phyloP scores from a whole-genome alignment of 2,888 invertebrate genomes.

The Xanthorhoe designata region DNA sequence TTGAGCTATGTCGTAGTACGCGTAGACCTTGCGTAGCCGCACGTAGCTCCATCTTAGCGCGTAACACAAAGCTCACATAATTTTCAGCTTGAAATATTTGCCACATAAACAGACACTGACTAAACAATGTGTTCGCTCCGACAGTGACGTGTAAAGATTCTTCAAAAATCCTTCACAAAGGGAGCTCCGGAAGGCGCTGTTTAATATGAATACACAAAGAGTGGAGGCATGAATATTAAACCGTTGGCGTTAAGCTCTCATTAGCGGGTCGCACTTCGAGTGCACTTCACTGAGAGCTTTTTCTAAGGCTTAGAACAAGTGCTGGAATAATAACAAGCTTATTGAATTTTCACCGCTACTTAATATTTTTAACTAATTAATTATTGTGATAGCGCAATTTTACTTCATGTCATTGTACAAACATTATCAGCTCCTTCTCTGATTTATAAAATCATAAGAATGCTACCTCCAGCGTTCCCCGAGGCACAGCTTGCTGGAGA shows the following conservation, averaged over 20 bases:
- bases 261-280: background rate
- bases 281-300: background rate
- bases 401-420: too few species aligned
- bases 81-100: background rate
- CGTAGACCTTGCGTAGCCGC: too few species aligned
- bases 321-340: background rate
- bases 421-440: too few species aligned
- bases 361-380: too few species aligned
- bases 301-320: background rate
- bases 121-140: background rate
- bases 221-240: constrained; percentile 17
- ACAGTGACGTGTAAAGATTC: constrained; percentile 1
- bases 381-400: too few species aligned
- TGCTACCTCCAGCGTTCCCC: too few species aligned
- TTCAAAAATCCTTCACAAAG: constrained; percentile 6
- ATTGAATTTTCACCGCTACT: background rate
- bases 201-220: constrained; percentile 9
- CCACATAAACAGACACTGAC: background rate
- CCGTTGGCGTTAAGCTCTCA: constrained; percentile 12
- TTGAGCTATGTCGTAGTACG: too few species aligned
- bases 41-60: too few species aligned
- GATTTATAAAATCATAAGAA: too few species aligned
- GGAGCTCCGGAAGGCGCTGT: background rate
- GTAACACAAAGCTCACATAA: too few species aligned
- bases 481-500: too few species aligned